Percentiles rank a stretch among this genome's conserved stretches.
These are phyloP conservation scores for Euwallacea similis DNA, from an alignment of 1,140 invertebrate genomes.

Conservation along the genomic window DNA sequence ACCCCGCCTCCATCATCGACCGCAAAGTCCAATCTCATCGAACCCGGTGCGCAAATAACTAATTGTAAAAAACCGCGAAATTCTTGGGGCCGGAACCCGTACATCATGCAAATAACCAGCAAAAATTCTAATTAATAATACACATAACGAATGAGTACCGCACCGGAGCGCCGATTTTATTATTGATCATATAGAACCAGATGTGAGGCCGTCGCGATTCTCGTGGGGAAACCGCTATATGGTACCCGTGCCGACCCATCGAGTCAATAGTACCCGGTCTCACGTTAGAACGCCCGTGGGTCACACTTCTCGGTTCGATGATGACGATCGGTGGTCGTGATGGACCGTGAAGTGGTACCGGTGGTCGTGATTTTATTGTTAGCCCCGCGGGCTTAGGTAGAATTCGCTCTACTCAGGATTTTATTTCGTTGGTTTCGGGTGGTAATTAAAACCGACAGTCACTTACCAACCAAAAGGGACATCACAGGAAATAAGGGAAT, in stretches of 20 bases:
- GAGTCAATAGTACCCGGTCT: constrained; percentile 6
- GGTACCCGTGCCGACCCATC: constrained; percentile 10
- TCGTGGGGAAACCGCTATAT: constrained; percentile 14
- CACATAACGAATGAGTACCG: neutral
- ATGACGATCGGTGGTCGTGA: neutral
- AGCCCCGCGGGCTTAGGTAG: too few relatives aligned
- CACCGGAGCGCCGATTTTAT: neutral
- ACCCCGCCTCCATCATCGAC: too few relatives aligned
- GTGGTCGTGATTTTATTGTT: neutral
- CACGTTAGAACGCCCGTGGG: neutral
- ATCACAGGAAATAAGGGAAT: too few relatives aligned
- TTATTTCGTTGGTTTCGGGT: too few relatives aligned
- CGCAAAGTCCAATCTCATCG: too few relatives aligned
- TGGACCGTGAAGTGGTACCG: constrained; percentile 4
- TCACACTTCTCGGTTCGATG: neutral
- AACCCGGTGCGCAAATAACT: too few relatives aligned
- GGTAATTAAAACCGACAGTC: too few relatives aligned
- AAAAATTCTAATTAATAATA: too few relatives aligned
- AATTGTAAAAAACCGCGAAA: neutral
- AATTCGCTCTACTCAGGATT: too few relatives aligned
- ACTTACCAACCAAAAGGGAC: too few relatives aligned
- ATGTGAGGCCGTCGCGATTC: constrained; percentile 9
- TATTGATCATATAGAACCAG: neutral
- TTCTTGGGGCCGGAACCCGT: neutral
- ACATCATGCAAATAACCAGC: constrained; percentile 9